Evolutionary conservation across 2,888 invertebrate species (phyloP), one percentile per base, ranked within the genome.

Genomic region (Timema podura): DNA sequence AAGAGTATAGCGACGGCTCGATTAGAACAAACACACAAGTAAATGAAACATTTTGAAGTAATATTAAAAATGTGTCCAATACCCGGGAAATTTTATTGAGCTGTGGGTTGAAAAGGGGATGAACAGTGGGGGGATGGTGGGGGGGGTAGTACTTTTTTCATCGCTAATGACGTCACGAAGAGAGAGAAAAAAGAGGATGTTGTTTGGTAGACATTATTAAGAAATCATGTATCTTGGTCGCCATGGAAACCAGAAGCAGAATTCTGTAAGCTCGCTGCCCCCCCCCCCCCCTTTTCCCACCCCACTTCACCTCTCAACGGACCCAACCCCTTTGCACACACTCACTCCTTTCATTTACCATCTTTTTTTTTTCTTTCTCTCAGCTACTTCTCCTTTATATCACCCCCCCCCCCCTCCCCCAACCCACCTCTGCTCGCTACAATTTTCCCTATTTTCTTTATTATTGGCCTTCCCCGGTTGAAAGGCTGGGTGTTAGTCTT

Each of bases 161-260:
- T 45, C 10, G 9, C 61, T 61, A 61, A 61, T 61, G 61, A 61
- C 61, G 30, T 44, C 61, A 44, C 8, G 15, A 54, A 44, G 65
- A 44, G 67, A 30, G 57, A 68, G 71, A 44, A 49, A 66, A 64
- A 72, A 64, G 45, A 16, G 54, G 69, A 45, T 15, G 65, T 49
- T 45, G 65, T 16, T 51, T 45, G 30, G 61, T 48, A 49, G 64
- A 44, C 71, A 71, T 69, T 70, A 72, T 72, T 69, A 72, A 72
- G 72, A 72, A 72, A 72, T 72, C 72, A 72, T 72, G 69, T 69
- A 64, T 30, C 30, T 30, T 46, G 59, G 71, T 71, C 66, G 48
- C 71, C 51, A 71, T 71, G 71, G 68, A 11, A 59, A 71, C 71
- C 9, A 30, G 59, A 48, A 61, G 16, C 48, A 16, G 66, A 64